phyloP scores from a whole-genome alignment of 1,140 invertebrate genomes.

The Scaptodrosophila lebanonensis region DNA sequence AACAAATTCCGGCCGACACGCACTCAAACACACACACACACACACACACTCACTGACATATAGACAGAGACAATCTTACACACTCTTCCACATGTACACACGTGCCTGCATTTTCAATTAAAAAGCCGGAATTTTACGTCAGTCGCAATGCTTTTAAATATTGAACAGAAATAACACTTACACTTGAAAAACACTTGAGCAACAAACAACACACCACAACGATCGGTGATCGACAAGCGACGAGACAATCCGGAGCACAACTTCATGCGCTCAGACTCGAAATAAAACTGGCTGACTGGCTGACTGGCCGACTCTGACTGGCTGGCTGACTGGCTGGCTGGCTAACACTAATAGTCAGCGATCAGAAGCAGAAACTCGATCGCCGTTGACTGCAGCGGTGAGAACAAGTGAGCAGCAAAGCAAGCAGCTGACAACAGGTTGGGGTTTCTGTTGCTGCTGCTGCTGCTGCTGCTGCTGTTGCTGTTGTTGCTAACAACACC shows the following conservation, averaged over 20 bases:
- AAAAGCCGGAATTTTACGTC: constrained; percentile 64
- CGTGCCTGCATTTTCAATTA: constrained; percentile 68
- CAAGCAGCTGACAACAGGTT: constrained; percentile 27
- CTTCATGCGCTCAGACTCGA: constrained; percentile 57
- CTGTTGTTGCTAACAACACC: constrained; percentile 9
- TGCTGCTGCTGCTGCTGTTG: too few relatives aligned
- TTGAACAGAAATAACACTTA: constrained; percentile 43
- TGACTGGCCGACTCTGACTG: constrained; percentile 4
- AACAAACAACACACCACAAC: not conserved
- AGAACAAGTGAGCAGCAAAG: constrained; percentile 44
- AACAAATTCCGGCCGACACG: not conserved
- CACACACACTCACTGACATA: constrained; percentile 27
- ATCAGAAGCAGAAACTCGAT: constrained; percentile 61
- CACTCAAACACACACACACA: too few relatives aligned
- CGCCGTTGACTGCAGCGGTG: constrained; percentile 31
- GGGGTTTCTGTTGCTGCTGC: too few relatives aligned
- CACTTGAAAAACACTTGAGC: constrained; percentile 39
- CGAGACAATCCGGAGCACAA: constrained; percentile 30
- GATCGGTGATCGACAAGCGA: constrained; percentile 21
- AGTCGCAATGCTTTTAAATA: too few relatives aligned
- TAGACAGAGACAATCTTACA: too few relatives aligned
- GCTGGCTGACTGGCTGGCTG: not conserved
- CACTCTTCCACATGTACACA: constrained; percentile 34
- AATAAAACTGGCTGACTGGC: constrained; percentile 39
- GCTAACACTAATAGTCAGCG: not conserved